phyloP scores from a whole-genome alignment of 2,888 invertebrate species.

The Sarcophaga caerulescens region DNA sequence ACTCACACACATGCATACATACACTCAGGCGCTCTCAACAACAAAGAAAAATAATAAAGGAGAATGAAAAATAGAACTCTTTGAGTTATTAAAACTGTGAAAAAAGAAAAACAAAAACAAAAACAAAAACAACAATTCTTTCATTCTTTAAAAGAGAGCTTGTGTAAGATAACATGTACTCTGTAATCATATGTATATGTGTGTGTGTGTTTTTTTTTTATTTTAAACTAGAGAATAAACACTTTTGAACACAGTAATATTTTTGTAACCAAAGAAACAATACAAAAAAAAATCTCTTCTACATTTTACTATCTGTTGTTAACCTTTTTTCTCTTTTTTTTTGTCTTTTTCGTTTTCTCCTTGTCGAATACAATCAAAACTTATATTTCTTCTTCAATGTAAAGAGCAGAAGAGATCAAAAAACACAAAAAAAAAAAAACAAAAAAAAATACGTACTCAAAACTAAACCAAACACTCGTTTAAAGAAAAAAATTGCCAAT shows the following conservation, averaged over 20 bases:
- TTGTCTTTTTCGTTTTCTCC: background rate
- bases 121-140: slow-evolving; percentile 3
- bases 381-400: slow-evolving; percentile 38
- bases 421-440: background rate
- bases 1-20: too few relatives aligned
- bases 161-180: background rate
- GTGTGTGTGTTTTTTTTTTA: background rate
- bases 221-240: slow-evolving; percentile 32
- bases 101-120: slow-evolving; percentile 30
- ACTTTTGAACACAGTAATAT: slow-evolving; percentile 40
- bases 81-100: slow-evolving; percentile 26
- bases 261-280: background rate
- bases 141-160: background rate
- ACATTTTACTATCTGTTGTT: background rate
- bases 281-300: slow-evolving; percentile 9
- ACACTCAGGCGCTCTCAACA: too few relatives aligned
- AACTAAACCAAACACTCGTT: slow-evolving; percentile 53
- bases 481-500: slow-evolving; percentile 53
- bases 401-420: slow-evolving; percentile 3
- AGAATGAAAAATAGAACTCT: background rate
- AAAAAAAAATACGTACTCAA: background rate
- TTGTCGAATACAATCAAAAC: slow-evolving; percentile 10
- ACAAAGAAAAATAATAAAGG: background rate
- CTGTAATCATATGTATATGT: background rate
- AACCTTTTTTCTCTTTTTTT: too few relatives aligned